These are phyloP conservation scores for Urechis unicinctus DNA, from an alignment of 2,888 invertebrate species.

Conservation along the genomic window DNA sequence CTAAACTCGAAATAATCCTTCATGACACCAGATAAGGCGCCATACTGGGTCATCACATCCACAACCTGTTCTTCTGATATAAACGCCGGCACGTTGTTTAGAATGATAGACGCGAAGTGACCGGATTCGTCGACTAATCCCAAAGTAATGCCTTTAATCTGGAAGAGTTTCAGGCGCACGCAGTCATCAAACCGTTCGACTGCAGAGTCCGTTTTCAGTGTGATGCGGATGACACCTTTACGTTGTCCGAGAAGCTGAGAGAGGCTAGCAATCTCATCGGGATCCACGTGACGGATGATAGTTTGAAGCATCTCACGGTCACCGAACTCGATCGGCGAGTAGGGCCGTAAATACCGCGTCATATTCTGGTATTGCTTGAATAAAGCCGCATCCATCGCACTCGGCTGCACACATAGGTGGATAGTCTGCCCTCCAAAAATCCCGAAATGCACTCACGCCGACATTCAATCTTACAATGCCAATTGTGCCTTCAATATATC, in stretches of 20 bases:
- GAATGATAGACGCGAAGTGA: constrained; percentile 1
- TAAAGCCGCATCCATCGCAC: not conserved
- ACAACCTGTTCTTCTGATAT: constrained; percentile 7
- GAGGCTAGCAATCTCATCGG: constrained; percentile 4
- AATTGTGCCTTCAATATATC: no score
- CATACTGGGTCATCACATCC: constrained; percentile 6
- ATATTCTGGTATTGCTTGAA: constrained; percentile 6
- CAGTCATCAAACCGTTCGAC: constrained; percentile 7
- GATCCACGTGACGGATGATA: constrained; percentile 2
- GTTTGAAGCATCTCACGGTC: constrained; percentile 9
- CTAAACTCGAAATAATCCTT: not conserved
- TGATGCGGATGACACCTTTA: constrained; percentile 8
- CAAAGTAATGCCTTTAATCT: constrained; percentile 2
- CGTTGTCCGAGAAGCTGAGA: constrained; percentile 9
- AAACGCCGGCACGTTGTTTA: constrained; percentile 8
- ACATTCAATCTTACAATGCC: no score
- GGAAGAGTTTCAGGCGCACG: not conserved
- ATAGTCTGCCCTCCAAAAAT: no score
- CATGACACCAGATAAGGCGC: not conserved
- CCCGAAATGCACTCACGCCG: no score
- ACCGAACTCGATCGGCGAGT: not conserved
- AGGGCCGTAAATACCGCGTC: constrained; percentile 6
- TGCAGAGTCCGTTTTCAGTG: constrained; percentile 1
- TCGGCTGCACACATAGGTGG: no score
- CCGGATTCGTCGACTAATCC: constrained; percentile 8